phyloP scores from a whole-genome alignment of 2,888 invertebrate species.

The Athalia rosae region DNA sequence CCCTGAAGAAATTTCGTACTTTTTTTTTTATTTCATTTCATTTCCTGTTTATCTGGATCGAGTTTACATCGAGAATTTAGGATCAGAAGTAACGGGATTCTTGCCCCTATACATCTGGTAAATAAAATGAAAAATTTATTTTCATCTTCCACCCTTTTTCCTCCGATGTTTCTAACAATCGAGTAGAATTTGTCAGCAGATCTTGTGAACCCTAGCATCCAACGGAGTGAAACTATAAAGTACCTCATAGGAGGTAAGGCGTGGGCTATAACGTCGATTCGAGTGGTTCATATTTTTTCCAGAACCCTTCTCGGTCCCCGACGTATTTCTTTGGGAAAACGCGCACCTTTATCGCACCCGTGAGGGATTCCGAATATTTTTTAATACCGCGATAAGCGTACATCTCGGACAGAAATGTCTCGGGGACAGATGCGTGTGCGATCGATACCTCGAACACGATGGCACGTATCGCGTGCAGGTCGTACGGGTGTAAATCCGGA shows the following conservation, averaged over 20 bases:
- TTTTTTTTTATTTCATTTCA: not conserved
- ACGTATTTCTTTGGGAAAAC: too few species aligned
- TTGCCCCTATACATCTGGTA: too few species aligned
- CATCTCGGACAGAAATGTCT: not conserved
- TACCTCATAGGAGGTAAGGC: too few species aligned
- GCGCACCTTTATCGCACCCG: too few species aligned
- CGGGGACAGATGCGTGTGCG: slow-evolving; percentile 13
- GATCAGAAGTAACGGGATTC: not conserved
- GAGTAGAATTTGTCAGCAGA: not conserved
- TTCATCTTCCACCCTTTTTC: too few species aligned
- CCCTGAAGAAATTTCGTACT: slow-evolving; percentile 77
- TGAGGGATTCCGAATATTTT: too few species aligned
- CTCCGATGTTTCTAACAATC: not conserved
- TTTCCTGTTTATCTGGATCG: too few species aligned
- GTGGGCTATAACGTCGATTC: not conserved
- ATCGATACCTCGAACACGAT: not conserved
- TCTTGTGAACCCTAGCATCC: not conserved
- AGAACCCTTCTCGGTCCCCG: too few species aligned
- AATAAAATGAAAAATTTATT: too few species aligned
- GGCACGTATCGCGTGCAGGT: not conserved
- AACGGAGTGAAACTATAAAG: not conserved
- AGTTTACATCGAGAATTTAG: not conserved
- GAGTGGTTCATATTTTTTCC: not conserved
- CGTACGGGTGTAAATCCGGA: not conserved
- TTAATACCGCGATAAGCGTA: not conserved